A percentile compares a stretch with the other conserved stretches of the same genome.
These are phyloP conservation scores for Hoplostethus mediterraneus DNA, from an alignment of 2,797 vertebrate genomes.

Conservation along the genomic window DNA sequence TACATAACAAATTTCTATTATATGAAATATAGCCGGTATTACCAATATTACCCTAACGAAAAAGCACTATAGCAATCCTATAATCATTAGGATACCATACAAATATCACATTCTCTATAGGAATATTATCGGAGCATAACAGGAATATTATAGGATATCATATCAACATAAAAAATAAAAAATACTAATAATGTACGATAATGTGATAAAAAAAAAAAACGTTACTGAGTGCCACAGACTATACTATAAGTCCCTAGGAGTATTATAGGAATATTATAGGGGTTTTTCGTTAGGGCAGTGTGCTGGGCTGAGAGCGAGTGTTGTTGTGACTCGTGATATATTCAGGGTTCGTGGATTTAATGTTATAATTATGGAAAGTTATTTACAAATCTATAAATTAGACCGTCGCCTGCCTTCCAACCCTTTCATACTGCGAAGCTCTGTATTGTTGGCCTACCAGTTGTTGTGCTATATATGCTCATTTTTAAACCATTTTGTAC, in stretches of 20 bases:
- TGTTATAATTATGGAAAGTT: constrained; percentile 70
- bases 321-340: constrained; percentile 76
- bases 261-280: constrained; percentile 36
- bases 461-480: constrained; percentile 84
- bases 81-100: constrained; percentile 23
- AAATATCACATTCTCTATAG: constrained; percentile 65
- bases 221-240: too few relatives aligned
- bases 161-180: constrained; percentile 48
- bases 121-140: constrained; percentile 53
- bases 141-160: constrained; percentile 42
- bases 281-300: constrained; percentile 47
- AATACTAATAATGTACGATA: background rate
- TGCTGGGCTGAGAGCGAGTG: constrained; percentile 64
- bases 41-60: constrained; percentile 74
- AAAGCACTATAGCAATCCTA: constrained; percentile 70
- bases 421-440: constrained; percentile 83
- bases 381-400: constrained; percentile 78
- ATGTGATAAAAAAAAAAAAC: background rate
- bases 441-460: constrained; percentile 83
- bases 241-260: constrained; percentile 2
- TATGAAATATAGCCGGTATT: constrained; percentile 81
- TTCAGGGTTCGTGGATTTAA: constrained; percentile 80
- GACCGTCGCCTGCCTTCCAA: constrained; percentile 83
- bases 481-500: constrained; percentile 90
- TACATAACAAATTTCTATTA: constrained; percentile 80